A percentile compares a stretch with the other conserved stretches of the same genome.
These are phyloP conservation scores for Rhinolophus ferrumequinum DNA, from an alignment of 2,113 vertebrate species.

Conservation along the genomic window DNA sequence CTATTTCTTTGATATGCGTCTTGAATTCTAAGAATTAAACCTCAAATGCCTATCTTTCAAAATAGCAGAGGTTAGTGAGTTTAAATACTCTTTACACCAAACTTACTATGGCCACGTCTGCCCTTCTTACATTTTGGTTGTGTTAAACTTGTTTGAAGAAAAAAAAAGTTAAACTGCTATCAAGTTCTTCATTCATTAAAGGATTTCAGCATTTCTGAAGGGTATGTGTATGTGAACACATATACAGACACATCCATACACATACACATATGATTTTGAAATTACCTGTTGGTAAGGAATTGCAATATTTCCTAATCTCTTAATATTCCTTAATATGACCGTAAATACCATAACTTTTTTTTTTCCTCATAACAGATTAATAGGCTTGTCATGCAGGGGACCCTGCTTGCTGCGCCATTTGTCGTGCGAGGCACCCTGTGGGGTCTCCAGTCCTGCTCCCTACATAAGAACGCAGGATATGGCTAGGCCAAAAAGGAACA, in stretches of 20 bases:
- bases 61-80: background rate
- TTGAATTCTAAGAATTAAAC: background rate
- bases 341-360: background rate
- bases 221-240: background rate
- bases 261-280: background rate
- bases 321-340: background rate
- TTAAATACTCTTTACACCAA: background rate
- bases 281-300: background rate
- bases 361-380: background rate
- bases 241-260: background rate
- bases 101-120: background rate
- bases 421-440: too few relatives aligned
- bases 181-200: background rate
- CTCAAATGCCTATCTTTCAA: background rate
- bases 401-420: too few relatives aligned
- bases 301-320: conserved; percentile 5
- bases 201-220: background rate
- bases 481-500: too few relatives aligned
- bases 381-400: background rate
- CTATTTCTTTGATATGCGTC: background rate
- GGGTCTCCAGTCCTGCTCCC: too few relatives aligned
- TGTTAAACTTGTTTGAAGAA: background rate
- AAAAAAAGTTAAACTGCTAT: background rate
- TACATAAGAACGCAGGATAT: too few relatives aligned
- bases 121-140: background rate